Evolutionary conservation across 2,113 vertebrate species (phyloP).

Genomic region (Pomatostomus ruficeps): DNA sequence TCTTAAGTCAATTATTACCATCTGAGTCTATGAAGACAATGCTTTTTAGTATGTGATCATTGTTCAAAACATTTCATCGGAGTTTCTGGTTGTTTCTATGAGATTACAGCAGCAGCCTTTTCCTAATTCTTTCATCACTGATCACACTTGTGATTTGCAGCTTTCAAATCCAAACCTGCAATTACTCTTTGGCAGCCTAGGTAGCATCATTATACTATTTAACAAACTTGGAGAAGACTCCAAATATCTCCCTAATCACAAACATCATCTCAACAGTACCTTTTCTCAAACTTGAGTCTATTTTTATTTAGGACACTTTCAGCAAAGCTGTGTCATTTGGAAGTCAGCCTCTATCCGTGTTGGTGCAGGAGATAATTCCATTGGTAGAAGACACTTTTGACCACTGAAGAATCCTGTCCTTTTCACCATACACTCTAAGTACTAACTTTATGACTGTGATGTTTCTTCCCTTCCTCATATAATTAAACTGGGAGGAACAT

Average conservation of each 20-base stretch:
- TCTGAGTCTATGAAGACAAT: not conserved
- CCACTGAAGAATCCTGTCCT: not conserved
- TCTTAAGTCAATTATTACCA: not conserved
- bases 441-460: not conserved
- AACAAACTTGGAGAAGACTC: not conserved
- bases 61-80: not conserved
- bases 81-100: not conserved
- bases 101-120: not conserved
- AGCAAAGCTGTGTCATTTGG: not conserved
- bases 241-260: not conserved
- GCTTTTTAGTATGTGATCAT: not conserved
- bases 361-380: not conserved
- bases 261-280: not conserved
- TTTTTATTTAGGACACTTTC: not conserved
- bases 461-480: not conserved
- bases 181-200: not conserved
- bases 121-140: not conserved
- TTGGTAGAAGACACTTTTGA: not conserved
- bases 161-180: not conserved
- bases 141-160: not conserved
- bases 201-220: not conserved
- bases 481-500: not conserved
- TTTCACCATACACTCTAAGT: not conserved
- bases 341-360: not conserved
- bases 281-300: not conserved